Conservation (phyloP, 2,888 invertebrate species). For the Aleiodes alternator region DNA sequence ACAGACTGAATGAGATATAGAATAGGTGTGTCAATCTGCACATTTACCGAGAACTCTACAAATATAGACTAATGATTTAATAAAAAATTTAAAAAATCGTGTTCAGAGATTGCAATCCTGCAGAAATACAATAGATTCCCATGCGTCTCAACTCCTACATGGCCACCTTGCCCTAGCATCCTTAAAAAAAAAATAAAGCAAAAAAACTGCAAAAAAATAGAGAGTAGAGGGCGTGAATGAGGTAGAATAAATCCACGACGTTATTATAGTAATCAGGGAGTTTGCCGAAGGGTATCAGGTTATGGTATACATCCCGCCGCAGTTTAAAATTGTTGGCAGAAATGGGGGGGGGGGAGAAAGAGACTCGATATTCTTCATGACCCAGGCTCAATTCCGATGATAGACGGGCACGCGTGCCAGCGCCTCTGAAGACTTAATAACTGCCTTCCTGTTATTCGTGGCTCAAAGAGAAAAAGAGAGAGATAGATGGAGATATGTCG, state of each 20-base stretch:
- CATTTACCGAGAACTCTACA: too few relatives aligned
- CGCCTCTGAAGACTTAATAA: conserved; percentile 66
- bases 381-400: conserved; percentile 52
- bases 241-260: not conserved
- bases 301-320: not conserved
- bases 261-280: not conserved
- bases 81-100: too few relatives aligned
- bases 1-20: too few relatives aligned
- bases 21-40: too few relatives aligned
- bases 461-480: conserved; percentile 43
- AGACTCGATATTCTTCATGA: conserved; percentile 43
- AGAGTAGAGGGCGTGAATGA: too few relatives aligned
- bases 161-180: too few relatives aligned
- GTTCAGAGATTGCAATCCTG: too few relatives aligned
- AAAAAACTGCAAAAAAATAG: too few relatives aligned
- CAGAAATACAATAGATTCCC: too few relatives aligned
- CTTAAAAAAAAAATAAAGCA: too few relatives aligned
- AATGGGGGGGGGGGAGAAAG: not conserved
- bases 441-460: conserved; percentile 59
- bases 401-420: conserved; percentile 63
- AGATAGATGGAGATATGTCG: conserved; percentile 39
- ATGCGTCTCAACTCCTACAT: too few relatives aligned
- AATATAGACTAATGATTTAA: too few relatives aligned
- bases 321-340: not conserved
- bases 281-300: not conserved